Evolutionary conservation across 2,888 invertebrate species (phyloP).

Genomic region (Stramonita haemastoma): DNA sequence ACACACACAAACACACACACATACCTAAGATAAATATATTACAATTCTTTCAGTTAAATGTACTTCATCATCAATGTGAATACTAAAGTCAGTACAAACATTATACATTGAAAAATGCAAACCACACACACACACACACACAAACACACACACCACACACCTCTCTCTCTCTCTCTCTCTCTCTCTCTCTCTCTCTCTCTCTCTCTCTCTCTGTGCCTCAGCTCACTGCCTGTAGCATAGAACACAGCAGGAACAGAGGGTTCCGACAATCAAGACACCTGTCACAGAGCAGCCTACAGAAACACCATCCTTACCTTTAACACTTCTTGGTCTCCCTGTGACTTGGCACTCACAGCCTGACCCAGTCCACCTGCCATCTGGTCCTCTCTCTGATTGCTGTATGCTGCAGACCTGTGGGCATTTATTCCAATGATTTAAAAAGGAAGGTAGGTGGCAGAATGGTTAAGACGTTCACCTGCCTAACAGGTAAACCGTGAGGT

Average conservation of each 20-base stretch:
- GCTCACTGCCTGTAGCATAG: background rate
- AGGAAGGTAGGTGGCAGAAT: no score
- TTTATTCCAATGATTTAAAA: no score
- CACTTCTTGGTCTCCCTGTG: constrained; percentile 47
- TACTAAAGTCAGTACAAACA: no score
- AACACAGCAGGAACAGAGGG: background rate
- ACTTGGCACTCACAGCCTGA: constrained; percentile 56
- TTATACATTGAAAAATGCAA: no score
- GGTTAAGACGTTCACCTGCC: no score
- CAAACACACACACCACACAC: background rate
- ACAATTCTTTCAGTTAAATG: no score
- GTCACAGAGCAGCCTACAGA: background rate
- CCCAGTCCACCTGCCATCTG: constrained; percentile 56
- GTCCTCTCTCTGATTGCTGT: constrained; percentile 56
- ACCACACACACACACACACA: background rate
- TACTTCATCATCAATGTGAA: no score
- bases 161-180: no score
- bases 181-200: no score
- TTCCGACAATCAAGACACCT: background rate
- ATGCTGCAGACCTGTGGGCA: constrained; percentile 38
- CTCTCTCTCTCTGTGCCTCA: no score
- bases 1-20: background rate
- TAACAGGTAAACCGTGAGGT: no score
- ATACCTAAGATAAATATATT: no score
- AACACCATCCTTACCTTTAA: background rate